Evolutionary conservation across 2,888 invertebrate species (phyloP), one percentile per base, ranked within the genome.

Genomic region (Xanthorhoe spadicearia): DNA sequence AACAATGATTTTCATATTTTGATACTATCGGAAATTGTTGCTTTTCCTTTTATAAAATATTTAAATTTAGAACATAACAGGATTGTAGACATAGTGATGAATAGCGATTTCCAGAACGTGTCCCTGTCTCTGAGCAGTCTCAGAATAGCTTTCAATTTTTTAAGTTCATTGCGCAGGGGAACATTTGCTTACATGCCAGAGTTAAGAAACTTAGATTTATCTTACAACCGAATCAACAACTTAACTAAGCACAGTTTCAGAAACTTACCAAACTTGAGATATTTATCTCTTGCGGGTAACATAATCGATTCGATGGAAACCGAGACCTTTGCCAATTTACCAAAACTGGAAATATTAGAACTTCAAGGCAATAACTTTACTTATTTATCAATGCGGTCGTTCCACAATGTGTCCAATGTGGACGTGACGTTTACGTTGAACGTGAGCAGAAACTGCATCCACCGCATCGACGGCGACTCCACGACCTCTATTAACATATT

Each of bases 11-110:
- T 98, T 76, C 96, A 96, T 83, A 94, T 94, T 13, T 92, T 97
- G 15, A 95, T 95, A 61, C 93, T 95, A 50, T 94, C 95, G n/a
- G 95, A 96, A 6, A 94, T 97, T 49, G 95, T 95, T 67, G 93
- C 95, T 57, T 94, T 96, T 84, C 94, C 94, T 7, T 95, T 95
- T 79, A 83, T 97, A 28, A 96, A 96, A 81, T 97, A 97, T 88
- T 93, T 98, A 64, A 98, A 98, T 86, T 90, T 98, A 79, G 97
- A 97, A 81, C 97, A 97, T 61, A 98, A 98, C 88, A 95, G 96
- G 77, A 93, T 98, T 10, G 95, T 95, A 68, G 93, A 94, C 51
- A 92, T 98, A 65, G 96, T 96, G 0, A 90, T 93, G 43, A 95
- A 95, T 69, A 90, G 97, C 54, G 96, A 97, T 76, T 94, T 95